phyloP scores from a whole-genome alignment of 2,797 vertebrate species.

The Diglossa cyanea region DNA sequence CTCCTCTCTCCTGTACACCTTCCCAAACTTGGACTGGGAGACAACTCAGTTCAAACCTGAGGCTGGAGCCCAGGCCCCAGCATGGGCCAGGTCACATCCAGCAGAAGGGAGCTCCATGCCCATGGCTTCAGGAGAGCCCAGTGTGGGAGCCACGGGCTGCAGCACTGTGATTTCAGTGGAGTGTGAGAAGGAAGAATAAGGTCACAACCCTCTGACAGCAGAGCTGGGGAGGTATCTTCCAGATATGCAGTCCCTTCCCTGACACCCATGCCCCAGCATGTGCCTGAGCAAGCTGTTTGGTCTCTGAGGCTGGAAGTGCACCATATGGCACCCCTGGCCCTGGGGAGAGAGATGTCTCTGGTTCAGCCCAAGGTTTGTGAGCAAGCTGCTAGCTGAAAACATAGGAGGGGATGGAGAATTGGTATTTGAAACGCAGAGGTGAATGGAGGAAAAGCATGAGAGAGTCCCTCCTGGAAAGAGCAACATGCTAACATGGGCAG shows the following conservation, averaged over 20 bases:
- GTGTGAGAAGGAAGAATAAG: neutral
- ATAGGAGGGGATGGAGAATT: neutral
- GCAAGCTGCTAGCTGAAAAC: neutral
- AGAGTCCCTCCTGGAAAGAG: neutral
- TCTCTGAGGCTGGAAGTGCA: neutral
- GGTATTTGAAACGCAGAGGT: neutral
- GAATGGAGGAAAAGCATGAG: neutral
- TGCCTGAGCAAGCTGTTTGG: neutral
- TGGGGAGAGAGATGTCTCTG: neutral
- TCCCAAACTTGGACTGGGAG: neutral
- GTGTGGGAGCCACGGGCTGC: fast-evolving
- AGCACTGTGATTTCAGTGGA: neutral
- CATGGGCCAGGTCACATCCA: neutral
- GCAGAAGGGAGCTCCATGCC: neutral
- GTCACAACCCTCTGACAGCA: neutral
- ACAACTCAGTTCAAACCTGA: fast-evolving
- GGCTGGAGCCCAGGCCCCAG: neutral
- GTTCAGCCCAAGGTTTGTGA: neutral
- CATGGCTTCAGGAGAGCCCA: neutral
- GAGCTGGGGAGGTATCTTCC: neutral
- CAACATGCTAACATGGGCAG: neutral
- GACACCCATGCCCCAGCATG: neutral
- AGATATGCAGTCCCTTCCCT: neutral
- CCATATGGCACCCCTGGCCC: neutral
- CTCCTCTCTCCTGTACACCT: neutral